These are phyloP conservation scores for Drosophila rellima DNA, from an alignment of 2,888 invertebrate genomes.

Conservation along the genomic window DNA sequence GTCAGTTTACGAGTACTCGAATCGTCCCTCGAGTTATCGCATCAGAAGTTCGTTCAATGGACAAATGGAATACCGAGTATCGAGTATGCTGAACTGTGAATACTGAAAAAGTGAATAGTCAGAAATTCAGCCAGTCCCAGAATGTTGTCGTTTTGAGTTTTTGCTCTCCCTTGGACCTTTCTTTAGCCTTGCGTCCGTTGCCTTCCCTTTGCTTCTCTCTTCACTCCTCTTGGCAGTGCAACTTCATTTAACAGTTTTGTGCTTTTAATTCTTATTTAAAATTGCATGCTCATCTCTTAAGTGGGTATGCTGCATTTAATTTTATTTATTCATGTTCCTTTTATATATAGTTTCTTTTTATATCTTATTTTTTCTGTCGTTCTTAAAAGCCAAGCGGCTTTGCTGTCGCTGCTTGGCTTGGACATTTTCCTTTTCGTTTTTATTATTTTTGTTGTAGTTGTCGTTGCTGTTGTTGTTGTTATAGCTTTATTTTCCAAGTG, in stretches of 20 bases:
- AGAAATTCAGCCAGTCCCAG: constrained; percentile 16
- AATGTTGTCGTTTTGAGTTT: background rate
- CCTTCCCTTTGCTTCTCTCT: background rate
- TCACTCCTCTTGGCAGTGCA: constrained; percentile 13
- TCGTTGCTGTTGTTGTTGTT: constrained; percentile 10
- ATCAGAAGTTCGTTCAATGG: constrained; percentile 42
- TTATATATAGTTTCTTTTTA: constrained; percentile 12
- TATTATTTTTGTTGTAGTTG: constrained; percentile 18
- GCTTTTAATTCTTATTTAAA: constrained; percentile 76
- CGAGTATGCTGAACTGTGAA: background rate
- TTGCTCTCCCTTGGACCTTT: constrained; percentile 5
- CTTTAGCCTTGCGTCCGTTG: background rate
- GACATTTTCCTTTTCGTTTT: constrained; percentile 33
- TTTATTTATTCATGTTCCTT: constrained; percentile 73
- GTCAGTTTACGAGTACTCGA: constrained; percentile 20
- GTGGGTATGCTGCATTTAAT: constrained; percentile 72
- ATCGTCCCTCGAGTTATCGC: constrained; percentile 46
- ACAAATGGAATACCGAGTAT: constrained; percentile 39
- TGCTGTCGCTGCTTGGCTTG: constrained; percentile 32
- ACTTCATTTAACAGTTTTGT: constrained; percentile 37
- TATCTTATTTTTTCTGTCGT: constrained; percentile 25
- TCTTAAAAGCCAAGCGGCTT: constrained; percentile 65
- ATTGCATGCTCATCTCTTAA: constrained; percentile 78
- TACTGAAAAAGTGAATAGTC: constrained; percentile 20
- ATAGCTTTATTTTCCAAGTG: constrained; percentile 34